Conservation (phyloP, 2,888 invertebrate genomes). For the Tolmerus cingulatus region DNA sequence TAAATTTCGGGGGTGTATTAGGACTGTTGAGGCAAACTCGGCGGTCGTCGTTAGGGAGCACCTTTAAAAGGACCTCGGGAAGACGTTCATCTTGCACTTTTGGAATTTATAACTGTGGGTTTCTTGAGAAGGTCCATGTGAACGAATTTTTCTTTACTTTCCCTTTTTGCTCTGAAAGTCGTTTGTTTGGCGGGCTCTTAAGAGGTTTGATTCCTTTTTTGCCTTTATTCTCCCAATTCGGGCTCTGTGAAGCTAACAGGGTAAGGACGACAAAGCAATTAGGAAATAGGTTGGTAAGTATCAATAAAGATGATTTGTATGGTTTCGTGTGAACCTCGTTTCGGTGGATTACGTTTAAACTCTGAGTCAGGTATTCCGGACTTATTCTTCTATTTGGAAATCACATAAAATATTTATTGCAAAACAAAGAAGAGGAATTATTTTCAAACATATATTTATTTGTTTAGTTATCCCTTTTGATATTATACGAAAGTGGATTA, state of each 20-base stretch:
- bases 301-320: conserved; percentile 30
- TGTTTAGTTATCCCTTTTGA: not conserved
- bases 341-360: not conserved
- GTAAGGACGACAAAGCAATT: conserved; percentile 18
- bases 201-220: conserved; percentile 47
- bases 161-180: not conserved
- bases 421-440: not conserved
- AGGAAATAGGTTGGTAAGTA: conserved; percentile 23
- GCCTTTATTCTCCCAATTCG: conserved; percentile 7
- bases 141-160: not conserved
- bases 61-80: conserved; percentile 1
- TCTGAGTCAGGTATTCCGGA: not conserved
- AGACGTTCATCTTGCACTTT: conserved; percentile 39
- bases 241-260: not conserved
- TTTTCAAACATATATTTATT: not conserved
- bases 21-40: not conserved
- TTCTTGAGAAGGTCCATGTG: conserved; percentile 40
- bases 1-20: conserved; percentile 1
- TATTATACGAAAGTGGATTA: not conserved
- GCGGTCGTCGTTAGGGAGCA: not conserved
- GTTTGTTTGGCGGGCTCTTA: conserved; percentile 46
- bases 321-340: not conserved
- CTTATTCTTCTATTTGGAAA: not conserved
- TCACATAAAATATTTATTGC: not conserved
- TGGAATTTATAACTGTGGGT: conserved; percentile 30